phyloP scores from a whole-genome alignment of 2,888 invertebrate species.

The Apodemia mormo region DNA sequence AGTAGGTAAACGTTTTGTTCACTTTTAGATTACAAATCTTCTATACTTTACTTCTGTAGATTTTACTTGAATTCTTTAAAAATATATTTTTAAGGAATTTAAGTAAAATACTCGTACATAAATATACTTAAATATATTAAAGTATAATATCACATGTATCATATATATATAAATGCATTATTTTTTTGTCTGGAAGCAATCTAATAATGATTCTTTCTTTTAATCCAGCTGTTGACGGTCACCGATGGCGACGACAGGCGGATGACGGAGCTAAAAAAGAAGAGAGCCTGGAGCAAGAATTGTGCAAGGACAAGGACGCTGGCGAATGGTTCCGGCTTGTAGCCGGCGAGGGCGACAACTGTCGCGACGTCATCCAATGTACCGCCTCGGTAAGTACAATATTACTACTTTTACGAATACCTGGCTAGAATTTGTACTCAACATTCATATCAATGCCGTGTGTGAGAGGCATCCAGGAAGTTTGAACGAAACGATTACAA shows the following conservation, averaged over 20 bases:
- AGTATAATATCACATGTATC: too few relatives aligned
- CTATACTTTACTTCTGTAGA: too few relatives aligned
- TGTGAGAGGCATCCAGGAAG: conserved; percentile 7
- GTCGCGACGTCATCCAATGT: conserved; percentile 97
- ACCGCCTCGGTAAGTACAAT: conserved; percentile 90
- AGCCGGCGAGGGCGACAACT: conserved; percentile 94
- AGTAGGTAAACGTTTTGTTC: too few relatives aligned
- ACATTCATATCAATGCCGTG: conserved; percentile 27
- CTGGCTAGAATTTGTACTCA: conserved; percentile 34
- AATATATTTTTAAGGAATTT: too few relatives aligned
- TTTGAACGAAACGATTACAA: background rate
- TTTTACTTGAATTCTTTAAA: too few relatives aligned
- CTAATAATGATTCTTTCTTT: background rate
- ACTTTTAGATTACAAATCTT: too few relatives aligned
- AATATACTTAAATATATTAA: too few relatives aligned
- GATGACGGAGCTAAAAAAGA: conserved; percentile 88
- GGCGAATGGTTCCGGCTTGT: conserved; percentile 97
- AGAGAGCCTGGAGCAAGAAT: conserved; percentile 92
- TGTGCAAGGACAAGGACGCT: conserved; percentile 97
- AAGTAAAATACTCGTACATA: too few relatives aligned
- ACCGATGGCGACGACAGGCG: conserved; percentile 86
- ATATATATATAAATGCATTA: too few relatives aligned
- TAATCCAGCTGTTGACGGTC: conserved; percentile 55
- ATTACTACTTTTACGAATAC: conserved; percentile 44
- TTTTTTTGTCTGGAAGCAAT: background rate